Base-by-base conservation (phyloP, 2,888 invertebrate genomes). In the Idaea biselata region DNA sequence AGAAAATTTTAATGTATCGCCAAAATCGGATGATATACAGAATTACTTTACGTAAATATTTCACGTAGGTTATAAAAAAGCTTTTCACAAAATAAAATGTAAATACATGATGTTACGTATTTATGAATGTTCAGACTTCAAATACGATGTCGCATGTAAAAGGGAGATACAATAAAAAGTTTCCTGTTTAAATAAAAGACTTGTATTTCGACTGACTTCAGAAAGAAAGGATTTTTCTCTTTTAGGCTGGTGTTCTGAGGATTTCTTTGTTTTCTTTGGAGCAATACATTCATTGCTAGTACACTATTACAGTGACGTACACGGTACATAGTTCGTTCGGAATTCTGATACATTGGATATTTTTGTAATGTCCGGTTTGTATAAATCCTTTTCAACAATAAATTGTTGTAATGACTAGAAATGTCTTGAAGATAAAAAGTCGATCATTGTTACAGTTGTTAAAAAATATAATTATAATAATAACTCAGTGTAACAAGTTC, bases 381-480 rank as follows among this genome's bases (percentile, higher is more conserved):
- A 3, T 11, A 3, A 44, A 44, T 8, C 44, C 3, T 44, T 44
- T 44, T 5, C 6, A 44, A 44, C 11, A 44, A 8, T 14, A 7
- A 44, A 14, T 44, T 44, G 44, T 44, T 44, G 11, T 44, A 44
- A 44, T 44, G 8, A 44, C 44, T 14, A 44, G 11, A 44, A 44
- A 8, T 1, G 8, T 8, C 44, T 14, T 14, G 44, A 44, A 44
- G 7, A 44, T 44, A 44, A 44, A 44, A 44, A 44, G 44, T 44
- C 7, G 7, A 61, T 60, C 60, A 64, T 60, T 61, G 58, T 63
- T 62, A 67, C 60, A 58, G 56, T 60, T 54, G 18, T 62, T 73
- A 69, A 71, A 72, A 76, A 82, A 76, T 74, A 75, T 74, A 72
- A 68, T 71, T 68, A 73, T 78, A 78, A 75, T 77, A 77, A 75